phyloP scores from a whole-genome alignment of 2,113 vertebrate species.

The Callionymus lyra region DNA sequence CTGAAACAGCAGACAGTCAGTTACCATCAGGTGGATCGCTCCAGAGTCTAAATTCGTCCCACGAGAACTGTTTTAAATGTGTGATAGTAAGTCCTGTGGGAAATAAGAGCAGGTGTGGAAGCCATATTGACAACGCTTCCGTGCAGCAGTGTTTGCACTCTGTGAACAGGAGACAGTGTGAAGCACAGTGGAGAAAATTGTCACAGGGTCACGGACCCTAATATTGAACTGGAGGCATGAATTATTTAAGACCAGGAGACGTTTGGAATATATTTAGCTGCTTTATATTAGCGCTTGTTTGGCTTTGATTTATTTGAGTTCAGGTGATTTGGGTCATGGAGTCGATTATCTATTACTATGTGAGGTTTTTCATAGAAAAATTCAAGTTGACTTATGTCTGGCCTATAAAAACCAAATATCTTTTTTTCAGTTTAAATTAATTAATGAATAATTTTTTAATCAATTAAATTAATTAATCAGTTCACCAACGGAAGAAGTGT shows the following conservation, averaged over 20 bases:
- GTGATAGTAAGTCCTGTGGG: conserved; percentile 32
- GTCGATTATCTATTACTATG: too few species aligned
- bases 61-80: conserved; percentile 37
- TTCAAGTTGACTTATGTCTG: too few species aligned
- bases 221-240: conserved; percentile 18
- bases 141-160: conserved; percentile 24
- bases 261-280: too few species aligned
- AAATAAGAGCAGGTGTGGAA: conserved; percentile 51
- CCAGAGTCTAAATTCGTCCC: conserved; percentile 29
- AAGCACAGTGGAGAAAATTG: conserved; percentile 11
- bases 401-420: too few species aligned
- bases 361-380: too few species aligned
- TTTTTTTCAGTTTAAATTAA: too few species aligned
- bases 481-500: too few species aligned
- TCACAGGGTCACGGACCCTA: conserved; percentile 16
- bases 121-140: conserved; percentile 34
- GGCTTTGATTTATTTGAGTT: too few species aligned
- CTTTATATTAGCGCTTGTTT: too few species aligned
- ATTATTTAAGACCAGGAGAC: conserved; percentile 1
- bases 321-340: too few species aligned
- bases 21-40: conserved; percentile 27
- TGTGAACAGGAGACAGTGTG: conserved; percentile 18
- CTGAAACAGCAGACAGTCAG: conserved; percentile 25
- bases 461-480: too few species aligned
- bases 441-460: too few species aligned